Evolutionary conservation across 2,888 invertebrate genomes (phyloP).

Genomic region (Parelbella ahira): DNA sequence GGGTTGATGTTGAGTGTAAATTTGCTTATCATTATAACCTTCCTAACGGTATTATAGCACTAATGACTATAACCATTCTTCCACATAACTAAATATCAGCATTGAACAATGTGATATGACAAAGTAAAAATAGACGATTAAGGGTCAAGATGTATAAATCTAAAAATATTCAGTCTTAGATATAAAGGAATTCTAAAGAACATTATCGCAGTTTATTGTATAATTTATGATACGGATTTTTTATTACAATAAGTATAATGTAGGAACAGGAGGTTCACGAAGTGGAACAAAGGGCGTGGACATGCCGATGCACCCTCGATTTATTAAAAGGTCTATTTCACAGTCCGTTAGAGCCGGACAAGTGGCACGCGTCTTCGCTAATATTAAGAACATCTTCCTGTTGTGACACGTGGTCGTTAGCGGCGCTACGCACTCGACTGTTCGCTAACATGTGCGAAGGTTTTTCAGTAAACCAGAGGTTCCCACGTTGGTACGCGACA

Average conservation of each 20-base stretch:
- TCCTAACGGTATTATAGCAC: too few relatives aligned
- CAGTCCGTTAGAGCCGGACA: constrained; percentile 53
- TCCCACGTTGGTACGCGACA: constrained; percentile 69
- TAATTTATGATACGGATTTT: too few relatives aligned
- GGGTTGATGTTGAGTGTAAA: too few relatives aligned
- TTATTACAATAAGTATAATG: neutral
- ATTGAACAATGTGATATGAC: too few relatives aligned
- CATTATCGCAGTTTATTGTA: too few relatives aligned
- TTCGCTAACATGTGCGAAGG: constrained; percentile 61
- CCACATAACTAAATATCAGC: too few relatives aligned
- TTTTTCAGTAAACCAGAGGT: constrained; percentile 47
- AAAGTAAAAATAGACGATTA: too few relatives aligned
- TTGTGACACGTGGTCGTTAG: constrained; percentile 60
- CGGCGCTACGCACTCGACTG: constrained; percentile 34
- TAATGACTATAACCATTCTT: too few relatives aligned
- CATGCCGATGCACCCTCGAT: constrained; percentile 30
- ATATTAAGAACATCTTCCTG: constrained; percentile 58
- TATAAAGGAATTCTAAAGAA: too few relatives aligned
- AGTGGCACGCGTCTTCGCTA: constrained; percentile 62
- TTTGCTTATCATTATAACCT: too few relatives aligned
- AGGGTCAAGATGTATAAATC: too few relatives aligned
- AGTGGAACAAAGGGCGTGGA: constrained; percentile 29
- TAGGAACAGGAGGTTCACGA: constrained; percentile 10
- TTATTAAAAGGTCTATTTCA: constrained; percentile 60
- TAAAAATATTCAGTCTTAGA: too few relatives aligned